Base-by-base conservation (phyloP, 2,113 vertebrate species). In the Recurvirostra avosetta region DNA sequence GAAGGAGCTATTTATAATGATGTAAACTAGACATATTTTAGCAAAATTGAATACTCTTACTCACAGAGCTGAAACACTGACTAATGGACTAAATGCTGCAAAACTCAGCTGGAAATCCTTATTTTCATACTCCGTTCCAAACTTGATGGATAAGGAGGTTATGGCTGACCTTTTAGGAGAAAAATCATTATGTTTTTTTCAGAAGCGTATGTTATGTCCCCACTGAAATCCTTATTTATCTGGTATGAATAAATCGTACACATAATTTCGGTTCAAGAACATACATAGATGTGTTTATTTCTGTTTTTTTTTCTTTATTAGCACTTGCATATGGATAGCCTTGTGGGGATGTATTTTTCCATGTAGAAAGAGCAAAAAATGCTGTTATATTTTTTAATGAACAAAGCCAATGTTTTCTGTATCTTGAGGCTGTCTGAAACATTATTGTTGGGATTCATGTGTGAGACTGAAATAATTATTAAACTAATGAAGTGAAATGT, bases 391-490 rank as follows among this genome's bases (percentile, higher is more conserved):
- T 81, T 61, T 94, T 36, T 34, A 40, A 45, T 11, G 3, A 53
- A 26, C 4, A 58, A 87, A 62, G 2, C 2, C 14, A 65, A 1
- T 2, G 0, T 56, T 55, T 85, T 77, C 49, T 6, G 0, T 55
- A 11, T 56, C n/a, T 59, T 65, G 29, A 68, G 32, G 32, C 11
- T 65, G 19, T 32, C 36, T 3, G 1, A 38, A 77, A 32, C 19
- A 25, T 53, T 53, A 36, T 58, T n/a, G 11, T 43, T 56, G 34
- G 40, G n/a, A 50, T 63, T 55, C 41, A 12, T 50, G 6, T 58
- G 36, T 43, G 36, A 63, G 22, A 27, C 27, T 34, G 41, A 50
- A 93, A 63, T 49, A 53, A 55, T 25, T 74, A 43, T n/a, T 62
- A 38, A 68, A 63, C 13, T 80, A 74, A 45, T 50, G 27, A 75